Evolutionary conservation across 2,888 invertebrate species (phyloP).

Genomic region (Microctonus aethiopoides): DNA sequence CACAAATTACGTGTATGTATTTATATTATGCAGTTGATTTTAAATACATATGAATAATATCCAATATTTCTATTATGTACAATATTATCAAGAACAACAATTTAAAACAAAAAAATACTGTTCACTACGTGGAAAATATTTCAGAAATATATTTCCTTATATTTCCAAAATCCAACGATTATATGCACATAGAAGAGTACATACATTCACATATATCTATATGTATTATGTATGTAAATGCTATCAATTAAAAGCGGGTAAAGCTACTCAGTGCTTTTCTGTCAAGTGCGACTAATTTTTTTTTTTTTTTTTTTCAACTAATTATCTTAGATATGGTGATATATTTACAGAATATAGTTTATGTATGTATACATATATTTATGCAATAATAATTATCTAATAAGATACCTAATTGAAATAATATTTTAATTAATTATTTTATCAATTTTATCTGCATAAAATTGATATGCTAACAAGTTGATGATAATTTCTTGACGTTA

Average conservation of each 20-base stretch:
- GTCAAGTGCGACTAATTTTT: conserved; percentile 37
- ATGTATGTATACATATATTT: too few relatives aligned
- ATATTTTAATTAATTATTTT: neutral
- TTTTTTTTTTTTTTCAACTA: conserved; percentile 16
- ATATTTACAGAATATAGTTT: conserved; percentile 1
- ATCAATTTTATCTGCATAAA: neutral
- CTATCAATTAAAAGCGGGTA: neutral
- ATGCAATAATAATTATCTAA: neutral
- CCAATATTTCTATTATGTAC: conserved; percentile 8
- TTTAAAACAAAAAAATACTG: conserved; percentile 40
- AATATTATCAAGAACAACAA: conserved; percentile 38
- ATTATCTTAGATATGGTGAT: conserved; percentile 37
- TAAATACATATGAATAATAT: neutral
- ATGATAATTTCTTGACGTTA: neutral
- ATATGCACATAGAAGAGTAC: neutral
- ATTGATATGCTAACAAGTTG: neutral
- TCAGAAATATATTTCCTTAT: conserved; percentile 8
- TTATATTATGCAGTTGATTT: neutral
- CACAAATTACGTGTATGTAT: conserved; percentile 6
- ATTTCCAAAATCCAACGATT: neutral
- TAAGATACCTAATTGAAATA: neutral
- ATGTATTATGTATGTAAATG: neutral
- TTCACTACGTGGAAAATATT: conserved; percentile 26
- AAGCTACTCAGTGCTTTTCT: conserved; percentile 35
- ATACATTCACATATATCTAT: conserved; percentile 17